phyloP scores from a whole-genome alignment of 2,797 vertebrate genomes.

The Sebastes matsubarae region DNA sequence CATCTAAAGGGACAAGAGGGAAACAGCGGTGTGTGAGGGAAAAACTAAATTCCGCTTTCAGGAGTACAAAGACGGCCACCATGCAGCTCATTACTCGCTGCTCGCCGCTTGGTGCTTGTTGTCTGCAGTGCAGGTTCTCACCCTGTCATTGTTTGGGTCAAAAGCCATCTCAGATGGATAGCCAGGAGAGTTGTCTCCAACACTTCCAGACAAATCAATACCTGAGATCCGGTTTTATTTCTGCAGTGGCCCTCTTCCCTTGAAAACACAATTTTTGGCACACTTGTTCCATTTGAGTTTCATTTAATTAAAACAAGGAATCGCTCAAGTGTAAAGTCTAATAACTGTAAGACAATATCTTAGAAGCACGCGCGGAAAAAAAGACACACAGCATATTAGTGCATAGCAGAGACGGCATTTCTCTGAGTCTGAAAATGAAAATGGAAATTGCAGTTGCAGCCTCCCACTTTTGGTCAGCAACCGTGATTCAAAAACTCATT shows the following conservation, averaged over 20 bases:
- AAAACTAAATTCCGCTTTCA: slow-evolving; percentile 33
- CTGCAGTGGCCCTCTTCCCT: slow-evolving; percentile 7
- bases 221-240: slow-evolving; percentile 46
- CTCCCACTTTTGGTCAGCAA: slow-evolving; percentile 65
- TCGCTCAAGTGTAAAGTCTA: slow-evolving; percentile 57
- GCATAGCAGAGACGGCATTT: slow-evolving; percentile 50
- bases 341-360: slow-evolving; percentile 75
- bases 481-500: slow-evolving; percentile 71
- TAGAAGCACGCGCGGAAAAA: slow-evolving; percentile 23
- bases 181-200: slow-evolving; percentile 46
- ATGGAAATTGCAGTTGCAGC: slow-evolving; percentile 65
- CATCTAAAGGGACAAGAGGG: slow-evolving; percentile 51
- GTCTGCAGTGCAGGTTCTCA: slow-evolving; percentile 40
- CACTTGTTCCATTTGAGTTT: slow-evolving; percentile 46
- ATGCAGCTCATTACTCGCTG: slow-evolving; percentile 52
- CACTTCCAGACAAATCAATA: slow-evolving; percentile 67
- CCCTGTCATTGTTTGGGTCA: slow-evolving; percentile 63
- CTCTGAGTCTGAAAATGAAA: slow-evolving; percentile 59
- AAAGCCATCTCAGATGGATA: slow-evolving; percentile 60
- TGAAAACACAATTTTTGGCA: slow-evolving; percentile 48
- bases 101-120: slow-evolving; percentile 30
- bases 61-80: slow-evolving; percentile 30
- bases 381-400: slow-evolving; percentile 35
- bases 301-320: slow-evolving; percentile 66
- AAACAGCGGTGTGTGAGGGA: slow-evolving; percentile 22